Evolutionary conservation across 2,113 vertebrate genomes (phyloP).

Genomic region (Cynoglossus semilaevis): DNA sequence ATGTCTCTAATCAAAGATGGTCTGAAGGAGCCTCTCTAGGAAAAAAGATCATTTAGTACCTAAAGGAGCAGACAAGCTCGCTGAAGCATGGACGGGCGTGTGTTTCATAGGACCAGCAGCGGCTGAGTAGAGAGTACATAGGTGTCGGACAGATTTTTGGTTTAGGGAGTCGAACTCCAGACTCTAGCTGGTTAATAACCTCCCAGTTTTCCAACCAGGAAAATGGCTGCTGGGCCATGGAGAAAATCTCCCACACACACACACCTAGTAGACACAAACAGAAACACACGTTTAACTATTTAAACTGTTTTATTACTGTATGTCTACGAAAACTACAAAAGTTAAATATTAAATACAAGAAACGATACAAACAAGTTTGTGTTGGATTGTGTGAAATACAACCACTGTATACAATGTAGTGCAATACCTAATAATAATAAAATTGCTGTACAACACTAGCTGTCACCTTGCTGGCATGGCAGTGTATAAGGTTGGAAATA

Average conservation of each 20-base stretch:
- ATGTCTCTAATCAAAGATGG: no score
- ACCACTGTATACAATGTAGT: no score
- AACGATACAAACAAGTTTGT: no score
- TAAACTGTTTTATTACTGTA: no score
- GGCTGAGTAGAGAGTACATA: constrained; percentile 91
- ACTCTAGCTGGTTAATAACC: constrained; percentile 93
- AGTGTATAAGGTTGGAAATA: no score
- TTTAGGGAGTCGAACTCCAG: constrained; percentile 88
- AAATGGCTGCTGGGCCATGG: constrained; percentile 92
- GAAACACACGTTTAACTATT: background rate
- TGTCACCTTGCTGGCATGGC: no score
- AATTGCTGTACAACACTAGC: no score
- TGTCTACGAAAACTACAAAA: no score
- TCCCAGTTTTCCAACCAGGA: constrained; percentile 97
- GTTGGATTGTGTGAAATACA: no score
- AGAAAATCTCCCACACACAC: constrained; percentile 98
- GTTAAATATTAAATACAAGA: no score
- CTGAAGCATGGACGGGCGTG: constrained; percentile 85
- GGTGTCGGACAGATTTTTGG: constrained; percentile 87
- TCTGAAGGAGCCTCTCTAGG: no score
- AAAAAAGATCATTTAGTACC: constrained; percentile 75
- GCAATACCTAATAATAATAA: no score
- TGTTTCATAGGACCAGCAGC: constrained; percentile 94
- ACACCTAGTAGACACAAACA: constrained; percentile 80
- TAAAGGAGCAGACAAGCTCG: constrained; percentile 86